Conservation (phyloP, 2,888 invertebrate species). For the Caenorhabditis wallacei region DNA sequence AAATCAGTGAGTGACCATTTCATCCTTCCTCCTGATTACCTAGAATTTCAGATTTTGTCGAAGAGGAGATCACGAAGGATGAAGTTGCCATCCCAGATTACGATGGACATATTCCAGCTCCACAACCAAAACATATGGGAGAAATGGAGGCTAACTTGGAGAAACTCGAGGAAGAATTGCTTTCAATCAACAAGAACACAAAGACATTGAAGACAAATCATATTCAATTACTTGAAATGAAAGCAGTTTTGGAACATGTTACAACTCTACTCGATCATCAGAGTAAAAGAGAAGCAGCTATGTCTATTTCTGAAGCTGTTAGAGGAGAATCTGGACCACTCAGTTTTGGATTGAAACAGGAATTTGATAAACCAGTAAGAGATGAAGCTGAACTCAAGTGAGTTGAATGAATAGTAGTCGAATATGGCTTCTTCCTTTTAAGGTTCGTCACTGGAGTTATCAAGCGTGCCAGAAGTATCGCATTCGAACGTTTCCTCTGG, state of each 20-base stretch:
- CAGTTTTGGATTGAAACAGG: slow-evolving; percentile 60
- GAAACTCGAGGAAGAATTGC: slow-evolving; percentile 79
- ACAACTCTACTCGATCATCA: slow-evolving; percentile 73
- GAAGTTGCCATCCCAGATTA: slow-evolving; percentile 72
- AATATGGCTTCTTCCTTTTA: slow-evolving; percentile 22
- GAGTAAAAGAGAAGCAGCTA: slow-evolving; percentile 72
- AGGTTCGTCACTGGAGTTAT: slow-evolving; percentile 99
- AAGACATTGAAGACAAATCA: slow-evolving; percentile 74
- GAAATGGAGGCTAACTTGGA: slow-evolving; percentile 80
- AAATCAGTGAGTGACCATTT: slow-evolving; percentile 72
- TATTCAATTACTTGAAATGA: slow-evolving; percentile 76
- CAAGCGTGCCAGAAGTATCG: slow-evolving; percentile 92
- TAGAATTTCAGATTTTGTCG: slow-evolving; percentile 68
- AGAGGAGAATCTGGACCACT: slow-evolving; percentile 72
- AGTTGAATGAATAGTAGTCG: slow-evolving; percentile 5
- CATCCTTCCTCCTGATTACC: neutral
- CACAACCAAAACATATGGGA: slow-evolving; percentile 78
- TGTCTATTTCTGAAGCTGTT: slow-evolving; percentile 78
- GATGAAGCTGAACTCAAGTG: slow-evolving; percentile 74
- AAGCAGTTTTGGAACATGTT: slow-evolving; percentile 77
- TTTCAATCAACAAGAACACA: slow-evolving; percentile 74
- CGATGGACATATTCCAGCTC: slow-evolving; percentile 73
- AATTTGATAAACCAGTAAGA: slow-evolving; percentile 67
- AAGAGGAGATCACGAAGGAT: slow-evolving; percentile 75
- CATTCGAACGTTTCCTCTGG: slow-evolving; percentile 98